These are phyloP conservation scores for Zelleria hepariella DNA, from an alignment of 2,888 invertebrate species.

Conservation along the genomic window DNA sequence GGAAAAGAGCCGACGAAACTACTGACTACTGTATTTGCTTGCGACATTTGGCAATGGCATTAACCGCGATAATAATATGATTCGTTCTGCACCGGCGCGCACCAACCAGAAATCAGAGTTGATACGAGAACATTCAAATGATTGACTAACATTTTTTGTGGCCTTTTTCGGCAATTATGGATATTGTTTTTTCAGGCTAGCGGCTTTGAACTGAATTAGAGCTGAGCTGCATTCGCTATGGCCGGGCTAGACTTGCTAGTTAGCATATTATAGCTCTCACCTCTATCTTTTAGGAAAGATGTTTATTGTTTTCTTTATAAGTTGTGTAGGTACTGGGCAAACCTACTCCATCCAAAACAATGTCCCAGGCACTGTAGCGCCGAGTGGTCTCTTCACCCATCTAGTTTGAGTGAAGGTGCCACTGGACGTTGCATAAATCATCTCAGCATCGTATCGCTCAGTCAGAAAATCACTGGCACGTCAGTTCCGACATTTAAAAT, in stretches of 20 bases:
- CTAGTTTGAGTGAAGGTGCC: no score
- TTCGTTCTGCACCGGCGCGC: not conserved
- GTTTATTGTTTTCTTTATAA: no score
- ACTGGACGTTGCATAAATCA: no score
- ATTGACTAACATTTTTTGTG: not conserved
- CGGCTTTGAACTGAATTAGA: not conserved
- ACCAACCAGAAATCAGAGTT: not conserved
- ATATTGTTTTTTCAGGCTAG: not conserved
- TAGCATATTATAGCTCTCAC: no score
- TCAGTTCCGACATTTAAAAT: no score
- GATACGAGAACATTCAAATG: not conserved
- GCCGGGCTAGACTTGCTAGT: not conserved
- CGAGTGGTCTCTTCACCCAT: no score
- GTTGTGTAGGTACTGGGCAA: no score
- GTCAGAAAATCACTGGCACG: no score
- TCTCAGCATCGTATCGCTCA: no score
- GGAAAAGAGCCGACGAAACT: not conserved
- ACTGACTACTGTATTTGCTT: not conserved
- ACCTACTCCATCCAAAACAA: no score
- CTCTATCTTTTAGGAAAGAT: no score
- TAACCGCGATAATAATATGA: not conserved
- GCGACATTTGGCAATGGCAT: conserved; percentile 3
- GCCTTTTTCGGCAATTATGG: not conserved
- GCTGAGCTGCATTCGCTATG: not conserved
- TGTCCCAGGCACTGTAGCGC: no score